These are phyloP conservation scores for Sarotherodon lohbergeri DNA, from an alignment of 2,113 vertebrate species.

Conservation along the genomic window DNA sequence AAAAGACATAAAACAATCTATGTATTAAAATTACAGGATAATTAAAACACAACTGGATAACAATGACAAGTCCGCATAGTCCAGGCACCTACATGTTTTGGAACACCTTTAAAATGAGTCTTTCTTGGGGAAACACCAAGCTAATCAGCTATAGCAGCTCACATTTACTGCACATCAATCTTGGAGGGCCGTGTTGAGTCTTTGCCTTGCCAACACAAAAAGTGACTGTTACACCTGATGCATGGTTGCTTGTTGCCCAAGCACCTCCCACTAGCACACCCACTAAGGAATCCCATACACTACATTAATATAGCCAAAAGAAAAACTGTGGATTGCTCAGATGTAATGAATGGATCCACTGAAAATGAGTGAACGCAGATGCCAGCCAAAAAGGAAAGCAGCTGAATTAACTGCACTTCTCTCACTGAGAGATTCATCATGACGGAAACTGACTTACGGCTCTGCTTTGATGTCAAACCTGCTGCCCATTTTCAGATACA, in stretches of 20 bases:
- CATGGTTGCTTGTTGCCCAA: neutral
- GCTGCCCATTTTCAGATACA: neutral
- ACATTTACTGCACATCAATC: neutral
- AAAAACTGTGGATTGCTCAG: neutral
- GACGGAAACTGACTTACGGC: neutral
- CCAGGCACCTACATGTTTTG: neutral
- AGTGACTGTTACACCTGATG: neutral
- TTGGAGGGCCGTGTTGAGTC: rapidly evolving
- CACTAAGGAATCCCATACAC: neutral
- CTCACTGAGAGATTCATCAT: neutral
- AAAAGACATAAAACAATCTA: neutral
- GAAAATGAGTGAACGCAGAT: neutral
- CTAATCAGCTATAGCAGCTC: neutral
- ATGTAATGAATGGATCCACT: neutral
- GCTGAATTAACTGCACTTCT: neutral
- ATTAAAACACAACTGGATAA: neutral
- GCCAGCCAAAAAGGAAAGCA: neutral
- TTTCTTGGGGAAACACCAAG: neutral
- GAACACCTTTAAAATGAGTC: neutral
- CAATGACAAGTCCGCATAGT: neutral
- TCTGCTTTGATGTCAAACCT: neutral
- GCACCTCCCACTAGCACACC: neutral
- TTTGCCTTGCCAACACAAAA: neutral
- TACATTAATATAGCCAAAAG: neutral
- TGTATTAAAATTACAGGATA: neutral